Base-by-base conservation (phyloP, 2,888 invertebrate genomes). In the Nomada hirtipes region DNA sequence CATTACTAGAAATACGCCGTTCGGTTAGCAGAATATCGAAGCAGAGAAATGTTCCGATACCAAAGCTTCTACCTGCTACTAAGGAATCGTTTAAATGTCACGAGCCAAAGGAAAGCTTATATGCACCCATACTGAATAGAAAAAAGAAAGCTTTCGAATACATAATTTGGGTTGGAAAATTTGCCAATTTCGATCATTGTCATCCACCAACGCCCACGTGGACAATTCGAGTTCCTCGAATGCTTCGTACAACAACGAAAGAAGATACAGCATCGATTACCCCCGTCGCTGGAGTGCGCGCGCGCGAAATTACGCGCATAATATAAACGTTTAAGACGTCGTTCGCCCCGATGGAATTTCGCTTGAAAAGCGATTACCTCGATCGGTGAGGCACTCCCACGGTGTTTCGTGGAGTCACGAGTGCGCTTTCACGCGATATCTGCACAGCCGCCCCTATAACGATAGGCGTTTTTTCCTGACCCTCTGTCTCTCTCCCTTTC, bases 341-440 rank as follows among this genome's bases (percentile, higher is more conserved):
- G 72, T 44, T 75, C 71, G 64, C 26, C 55, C 23, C 26, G 55
- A 3, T 26, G 76, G 76, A 86, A 84, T 74, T 65, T 50, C 42
- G 44, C 64, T 52, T 44, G 60, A 75, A 78, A 69, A 67, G 60
- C 79, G 65, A 76, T 74, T 72, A 64, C 53, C 68, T 64, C 57
- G 29, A 20, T 50, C 42, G 42, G 36, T 29, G 20, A 60, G 76
- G 82, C 85, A 84, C 87, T 87, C 85, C 87, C 82, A 86, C 82
- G 73, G 85, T 70, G 59, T 76, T 59, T 61, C 61, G 83, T 75
- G 67, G 73, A 86, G 86, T 87, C 85, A 88, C 88, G 86, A 89
- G 85, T 82, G 90, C 87, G 87, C 88, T 89, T 89, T 90, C 86
- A 88, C 88, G 83, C 84, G 83, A 78, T 90, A 89, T 90, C 89